Percentiles rank a stretch among this genome's conserved stretches.
Conservation (phyloP, 1,140 invertebrate species). For the Drosophila prosaltans region DNA sequence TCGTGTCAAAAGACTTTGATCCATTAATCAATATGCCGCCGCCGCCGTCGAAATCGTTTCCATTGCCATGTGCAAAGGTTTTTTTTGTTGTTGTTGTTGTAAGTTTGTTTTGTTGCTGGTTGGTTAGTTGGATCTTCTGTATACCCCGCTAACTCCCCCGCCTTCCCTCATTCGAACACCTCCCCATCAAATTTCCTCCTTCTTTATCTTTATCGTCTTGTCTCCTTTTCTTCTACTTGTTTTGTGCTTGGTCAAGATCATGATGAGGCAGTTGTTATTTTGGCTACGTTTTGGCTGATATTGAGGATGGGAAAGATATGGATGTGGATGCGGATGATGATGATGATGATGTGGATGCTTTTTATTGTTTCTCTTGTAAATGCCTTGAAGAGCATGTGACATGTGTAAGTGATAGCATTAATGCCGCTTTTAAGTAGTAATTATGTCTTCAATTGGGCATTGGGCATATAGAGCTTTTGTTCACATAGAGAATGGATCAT, state of each 20-base stretch:
- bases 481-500: slow-evolving; percentile 13
- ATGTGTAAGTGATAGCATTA: slow-evolving; percentile 81
- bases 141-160: slow-evolving; percentile 8
- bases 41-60: slow-evolving; percentile 38
- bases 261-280: slow-evolving; percentile 75
- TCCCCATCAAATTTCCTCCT: slow-evolving; percentile 2
- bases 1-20: slow-evolving; percentile 83
- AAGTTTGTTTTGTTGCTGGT: slow-evolving; percentile 30
- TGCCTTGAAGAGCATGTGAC: slow-evolving; percentile 73
- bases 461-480: slow-evolving; percentile 43
- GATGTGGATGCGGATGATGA: slow-evolving; percentile 1
- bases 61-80: slow-evolving; percentile 59
- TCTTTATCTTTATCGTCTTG: slow-evolving; percentile 8
- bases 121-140: background rate
- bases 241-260: slow-evolving; percentile 70
- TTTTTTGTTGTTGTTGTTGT: slow-evolving; percentile 28
- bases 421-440: slow-evolving; percentile 79
- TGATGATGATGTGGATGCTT: slow-evolving; percentile 16
- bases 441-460: slow-evolving; percentile 78
- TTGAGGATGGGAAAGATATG: slow-evolving; percentile 39
- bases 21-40: slow-evolving; percentile 83
- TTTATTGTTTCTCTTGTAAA: slow-evolving; percentile 70
- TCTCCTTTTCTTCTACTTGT: slow-evolving; percentile 30
- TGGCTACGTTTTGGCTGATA: slow-evolving; percentile 45
- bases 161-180: too few relatives aligned